phyloP scores from a whole-genome alignment of 2,113 vertebrate species.

The Oncorhynchus tshawytscha region DNA sequence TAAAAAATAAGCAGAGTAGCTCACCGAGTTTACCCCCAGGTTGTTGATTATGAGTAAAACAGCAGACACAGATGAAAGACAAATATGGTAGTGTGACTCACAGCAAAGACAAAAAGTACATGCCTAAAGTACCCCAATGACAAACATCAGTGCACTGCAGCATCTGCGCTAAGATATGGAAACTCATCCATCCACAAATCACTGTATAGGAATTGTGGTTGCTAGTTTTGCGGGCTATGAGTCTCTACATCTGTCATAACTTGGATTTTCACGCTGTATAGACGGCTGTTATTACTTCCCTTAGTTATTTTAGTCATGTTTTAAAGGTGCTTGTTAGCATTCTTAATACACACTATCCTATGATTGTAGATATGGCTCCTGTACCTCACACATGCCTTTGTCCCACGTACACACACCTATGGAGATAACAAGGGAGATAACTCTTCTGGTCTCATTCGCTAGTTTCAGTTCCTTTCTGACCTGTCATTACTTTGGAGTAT shows the following conservation, averaged over 20 bases:
- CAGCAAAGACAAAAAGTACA: not conserved
- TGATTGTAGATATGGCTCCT: not conserved
- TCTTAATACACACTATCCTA: no score
- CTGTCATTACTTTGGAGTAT: constrained; percentile 18
- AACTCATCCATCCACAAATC: not conserved
- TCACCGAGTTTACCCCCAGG: not conserved
- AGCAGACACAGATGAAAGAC: not conserved
- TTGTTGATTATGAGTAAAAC: not conserved
- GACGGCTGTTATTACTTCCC: not conserved
- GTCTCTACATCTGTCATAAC: not conserved
- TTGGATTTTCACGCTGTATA: not conserved
- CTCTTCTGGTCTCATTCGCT: not conserved
- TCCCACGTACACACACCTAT: not conserved
- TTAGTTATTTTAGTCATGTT: not conserved
- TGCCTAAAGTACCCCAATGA: not conserved
- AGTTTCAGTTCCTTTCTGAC: constrained; percentile 31
- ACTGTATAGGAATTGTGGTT: not conserved
- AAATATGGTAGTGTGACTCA: not conserved
- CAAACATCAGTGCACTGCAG: not conserved
- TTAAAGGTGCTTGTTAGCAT: not conserved
- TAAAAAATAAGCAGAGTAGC: not conserved
- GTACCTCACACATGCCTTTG: constrained; percentile 5
- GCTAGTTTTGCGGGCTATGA: not conserved
- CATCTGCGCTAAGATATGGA: not conserved
- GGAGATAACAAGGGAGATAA: not conserved